phyloP scores from a whole-genome alignment of 2,113 vertebrate species.

The Bubo scandiacus region DNA sequence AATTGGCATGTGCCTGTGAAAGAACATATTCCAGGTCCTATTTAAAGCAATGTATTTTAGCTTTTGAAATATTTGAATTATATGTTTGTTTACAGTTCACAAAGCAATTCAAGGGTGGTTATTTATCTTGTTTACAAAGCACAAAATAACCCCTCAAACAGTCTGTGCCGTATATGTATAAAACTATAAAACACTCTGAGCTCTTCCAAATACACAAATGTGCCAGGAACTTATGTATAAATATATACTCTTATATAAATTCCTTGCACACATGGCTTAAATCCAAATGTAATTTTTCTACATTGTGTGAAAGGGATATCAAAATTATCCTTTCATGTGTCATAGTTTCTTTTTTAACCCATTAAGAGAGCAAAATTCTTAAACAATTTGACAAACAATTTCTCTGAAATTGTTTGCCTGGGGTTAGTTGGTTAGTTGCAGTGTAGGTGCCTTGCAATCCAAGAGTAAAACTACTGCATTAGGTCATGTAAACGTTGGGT shows the following conservation, averaged over 20 bases:
- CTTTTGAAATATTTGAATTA: not conserved
- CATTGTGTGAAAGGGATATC: not conserved
- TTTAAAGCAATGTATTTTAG: not conserved
- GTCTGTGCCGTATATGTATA: not conserved
- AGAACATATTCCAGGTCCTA: not conserved
- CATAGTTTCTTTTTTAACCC: not conserved
- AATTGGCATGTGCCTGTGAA: not conserved
- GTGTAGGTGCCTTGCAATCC: not conserved
- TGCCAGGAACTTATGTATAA: not conserved
- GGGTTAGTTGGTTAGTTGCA: not conserved
- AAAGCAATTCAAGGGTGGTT: not conserved
- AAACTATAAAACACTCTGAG: not conserved
- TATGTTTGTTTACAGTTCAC: not conserved
- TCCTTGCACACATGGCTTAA: not conserved
- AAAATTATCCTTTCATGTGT: not conserved
- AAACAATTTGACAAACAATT: not conserved
- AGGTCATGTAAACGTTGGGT: not conserved
- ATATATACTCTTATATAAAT: not conserved
- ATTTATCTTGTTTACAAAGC: not conserved
- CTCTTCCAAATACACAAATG: not conserved
- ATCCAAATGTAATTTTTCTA: not conserved
- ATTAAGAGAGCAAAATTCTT: not conserved
- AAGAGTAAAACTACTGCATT: not conserved
- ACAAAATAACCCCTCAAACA: not conserved
- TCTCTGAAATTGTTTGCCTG: not conserved